Evolutionary conservation across 2,113 vertebrate species (phyloP).

Genomic region (Heliornis fulica): DNA sequence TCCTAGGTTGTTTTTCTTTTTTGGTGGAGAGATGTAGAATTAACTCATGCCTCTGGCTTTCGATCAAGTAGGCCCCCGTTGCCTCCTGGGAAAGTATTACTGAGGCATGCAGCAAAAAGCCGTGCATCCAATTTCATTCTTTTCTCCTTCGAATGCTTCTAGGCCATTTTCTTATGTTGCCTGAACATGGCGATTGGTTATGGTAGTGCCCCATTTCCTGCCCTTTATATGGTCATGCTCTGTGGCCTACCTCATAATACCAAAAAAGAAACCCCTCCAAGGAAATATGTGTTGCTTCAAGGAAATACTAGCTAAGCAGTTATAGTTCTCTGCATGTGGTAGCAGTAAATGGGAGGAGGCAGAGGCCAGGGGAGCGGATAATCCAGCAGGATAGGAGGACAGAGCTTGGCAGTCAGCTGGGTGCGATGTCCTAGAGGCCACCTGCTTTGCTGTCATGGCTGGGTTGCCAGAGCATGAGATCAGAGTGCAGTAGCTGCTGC

Average conservation of each 20-base stretch:
- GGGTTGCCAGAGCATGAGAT: rapidly evolving
- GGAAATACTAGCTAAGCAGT: background rate
- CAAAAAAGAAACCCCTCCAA: background rate
- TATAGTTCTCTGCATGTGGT: background rate
- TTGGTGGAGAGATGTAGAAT: background rate
- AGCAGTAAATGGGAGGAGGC: background rate
- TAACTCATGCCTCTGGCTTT: background rate
- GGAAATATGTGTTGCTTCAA: background rate
- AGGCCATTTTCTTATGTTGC: background rate
- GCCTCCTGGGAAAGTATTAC: background rate
- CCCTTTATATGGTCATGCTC: background rate
- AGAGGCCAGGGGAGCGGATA: background rate
- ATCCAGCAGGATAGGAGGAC: background rate
- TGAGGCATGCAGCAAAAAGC: background rate
- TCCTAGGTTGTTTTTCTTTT: background rate
- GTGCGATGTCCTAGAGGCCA: background rate
- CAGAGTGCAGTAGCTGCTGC: background rate
- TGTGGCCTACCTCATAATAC: background rate
- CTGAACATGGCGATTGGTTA: background rate
- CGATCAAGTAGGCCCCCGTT: background rate
- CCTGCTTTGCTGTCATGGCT: background rate
- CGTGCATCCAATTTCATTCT: background rate
- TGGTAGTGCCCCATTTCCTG: background rate
- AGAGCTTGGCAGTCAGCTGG: background rate
- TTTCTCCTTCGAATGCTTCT: background rate